Percentiles rank a stretch among this genome's conserved stretches.
phyloP scores from a whole-genome alignment of 1,140 invertebrate genomes.

The Anagrus nilaparvatae region DNA sequence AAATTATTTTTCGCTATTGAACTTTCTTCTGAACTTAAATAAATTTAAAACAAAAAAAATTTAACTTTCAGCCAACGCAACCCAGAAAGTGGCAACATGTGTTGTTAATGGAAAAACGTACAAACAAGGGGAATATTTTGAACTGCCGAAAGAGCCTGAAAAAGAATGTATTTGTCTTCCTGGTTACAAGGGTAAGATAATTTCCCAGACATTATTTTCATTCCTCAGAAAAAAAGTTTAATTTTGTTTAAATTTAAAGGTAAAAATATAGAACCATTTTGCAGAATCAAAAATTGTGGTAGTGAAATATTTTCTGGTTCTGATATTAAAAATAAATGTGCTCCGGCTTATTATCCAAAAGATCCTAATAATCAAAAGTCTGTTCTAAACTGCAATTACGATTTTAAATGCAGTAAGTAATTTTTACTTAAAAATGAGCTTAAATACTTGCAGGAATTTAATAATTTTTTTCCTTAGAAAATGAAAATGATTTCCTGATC shows the following conservation, averaged over 20 bases:
- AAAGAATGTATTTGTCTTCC: constrained; percentile 18
- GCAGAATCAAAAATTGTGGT: constrained; percentile 17
- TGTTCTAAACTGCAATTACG: constrained; percentile 16
- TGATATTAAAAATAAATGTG: constrained; percentile 21
- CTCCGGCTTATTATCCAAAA: constrained; percentile 23
- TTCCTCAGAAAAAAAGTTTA: not conserved
- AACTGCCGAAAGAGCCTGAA: constrained; percentile 6
- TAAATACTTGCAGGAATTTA: no score
- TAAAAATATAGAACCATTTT: constrained; percentile 29
- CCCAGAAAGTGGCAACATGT: no score
- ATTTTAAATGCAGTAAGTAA: constrained; percentile 30
- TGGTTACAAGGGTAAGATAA: constrained; percentile 21
- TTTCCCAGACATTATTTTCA: no score
- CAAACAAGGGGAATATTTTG: constrained; percentile 23
- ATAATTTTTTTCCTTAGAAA: no score
- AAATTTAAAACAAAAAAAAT: no score
- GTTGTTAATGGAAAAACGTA: constrained; percentile 24
- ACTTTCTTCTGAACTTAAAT: no score
- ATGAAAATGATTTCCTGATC: no score
- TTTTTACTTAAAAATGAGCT: no score
- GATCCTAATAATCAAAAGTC: constrained; percentile 12
- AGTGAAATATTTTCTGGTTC: constrained; percentile 11
- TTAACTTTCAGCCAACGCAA: no score
- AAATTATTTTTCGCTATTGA: no score
- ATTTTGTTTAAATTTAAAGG: constrained; percentile 19